Base-by-base conservation (phyloP, 1,140 invertebrate species). In the Achroia grisella region DNA sequence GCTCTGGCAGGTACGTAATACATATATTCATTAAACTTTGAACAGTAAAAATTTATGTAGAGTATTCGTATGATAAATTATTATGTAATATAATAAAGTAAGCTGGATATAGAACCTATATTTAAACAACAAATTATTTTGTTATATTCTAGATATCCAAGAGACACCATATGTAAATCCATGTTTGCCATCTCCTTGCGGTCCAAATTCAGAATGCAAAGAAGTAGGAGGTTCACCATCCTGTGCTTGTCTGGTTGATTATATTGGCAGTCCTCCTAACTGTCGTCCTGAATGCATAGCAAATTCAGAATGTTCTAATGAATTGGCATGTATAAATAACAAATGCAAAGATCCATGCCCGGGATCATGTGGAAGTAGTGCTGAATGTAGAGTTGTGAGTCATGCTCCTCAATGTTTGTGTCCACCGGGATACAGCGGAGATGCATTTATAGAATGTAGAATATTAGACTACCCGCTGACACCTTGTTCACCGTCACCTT, bases 321-420 rank as follows among this genome's bases (percentile, higher is more conserved):
- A 90, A 55, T 81, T 90, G 52, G 90, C 93, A 10, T 96, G 92
- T 71, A 90, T 93, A 6, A 89, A 90, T 62, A 86, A 91, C 62
- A 93, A 91, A 74, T 94, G 93, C 63, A 86, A 84, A 69, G 91
- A 94, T 74, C 92, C 93, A 8, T 94, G 92, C 61, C 88, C 89
- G 23, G 92, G 92, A 8, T 90, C 91, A 8, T 94, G 93, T 74
- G 93, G 93, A 12, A 68, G 78, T 9, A 87, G 87, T 51, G 90
- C 93, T 12, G 88, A 90, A 52, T 93, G 93, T 60, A 86, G 87
- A 48, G 91, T 93, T 8, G 78, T 92, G 8, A 93, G 91, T 68
- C 90, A 91, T 46, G 77, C 86, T 32, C 89, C 92, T 14, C 89
- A 90, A 63, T 92, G 92, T 77, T 85, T 89, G 33, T 94, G 92